Conservation (phyloP, 2,113 vertebrate species). For the Chunga burmeisteri region DNA sequence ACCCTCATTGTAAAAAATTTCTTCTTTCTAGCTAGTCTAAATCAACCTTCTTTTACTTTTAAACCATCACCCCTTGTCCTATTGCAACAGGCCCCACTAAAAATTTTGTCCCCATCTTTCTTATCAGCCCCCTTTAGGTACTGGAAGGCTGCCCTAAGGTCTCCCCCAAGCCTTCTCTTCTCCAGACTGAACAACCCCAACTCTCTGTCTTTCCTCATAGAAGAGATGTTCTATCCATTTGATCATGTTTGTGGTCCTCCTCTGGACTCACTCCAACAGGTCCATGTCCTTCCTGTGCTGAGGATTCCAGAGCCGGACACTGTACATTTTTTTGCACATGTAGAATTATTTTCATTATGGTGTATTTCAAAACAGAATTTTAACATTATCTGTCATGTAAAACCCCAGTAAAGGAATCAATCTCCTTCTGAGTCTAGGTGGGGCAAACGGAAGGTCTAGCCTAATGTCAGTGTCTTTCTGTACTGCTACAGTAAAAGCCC, state of each 20-base stretch:
- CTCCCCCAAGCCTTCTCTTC: not conserved
- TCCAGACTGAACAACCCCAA: not conserved
- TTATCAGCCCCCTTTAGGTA: not conserved
- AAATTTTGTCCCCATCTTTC: not conserved
- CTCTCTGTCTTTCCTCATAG: not conserved
- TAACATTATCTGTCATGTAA: not conserved
- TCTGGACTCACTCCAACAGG: not conserved
- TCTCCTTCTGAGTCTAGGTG: not conserved
- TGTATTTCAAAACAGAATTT: not conserved
- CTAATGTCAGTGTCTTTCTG: not conserved
- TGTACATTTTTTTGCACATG: fast-evolving
- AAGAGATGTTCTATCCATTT: not conserved
- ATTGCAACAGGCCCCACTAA: not conserved
- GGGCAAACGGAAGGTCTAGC: not conserved
- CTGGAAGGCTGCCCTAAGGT: not conserved
- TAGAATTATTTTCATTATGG: not conserved
- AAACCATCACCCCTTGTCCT: not conserved
- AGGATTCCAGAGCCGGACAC: not conserved
- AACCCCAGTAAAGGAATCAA: not conserved
- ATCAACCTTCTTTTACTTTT: not conserved
- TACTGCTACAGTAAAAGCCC: not conserved
- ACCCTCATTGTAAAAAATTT: not conserved
- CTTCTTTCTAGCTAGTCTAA: not conserved
- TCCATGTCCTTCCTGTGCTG: fast-evolving
- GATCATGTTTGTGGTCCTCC: not conserved